phyloP scores from a whole-genome alignment of 2,113 vertebrate genomes.

The Polypterus bichir region DNA sequence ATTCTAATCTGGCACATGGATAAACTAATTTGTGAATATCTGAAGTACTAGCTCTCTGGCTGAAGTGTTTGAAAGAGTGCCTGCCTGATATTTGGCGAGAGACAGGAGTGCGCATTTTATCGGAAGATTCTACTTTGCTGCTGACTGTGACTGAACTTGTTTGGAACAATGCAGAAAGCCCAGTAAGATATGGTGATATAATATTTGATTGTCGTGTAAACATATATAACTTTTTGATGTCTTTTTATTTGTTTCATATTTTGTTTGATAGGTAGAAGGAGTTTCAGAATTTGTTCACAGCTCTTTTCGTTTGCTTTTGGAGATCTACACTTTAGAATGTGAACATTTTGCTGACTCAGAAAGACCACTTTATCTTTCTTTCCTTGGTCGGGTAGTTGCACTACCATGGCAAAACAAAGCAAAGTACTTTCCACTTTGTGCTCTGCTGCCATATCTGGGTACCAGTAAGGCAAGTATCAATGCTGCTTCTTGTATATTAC shows the following conservation, averaged over 20 bases:
- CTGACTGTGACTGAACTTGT: conserved; percentile 45
- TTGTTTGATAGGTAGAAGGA: conserved; percentile 54
- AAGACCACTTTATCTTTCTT: conserved; percentile 39
- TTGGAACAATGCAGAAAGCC: conserved; percentile 70
- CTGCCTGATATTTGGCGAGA: conserved; percentile 44
- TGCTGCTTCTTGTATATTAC: no score
- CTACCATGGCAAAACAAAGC: conserved; percentile 70
- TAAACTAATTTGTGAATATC: conserved; percentile 3
- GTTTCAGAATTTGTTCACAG: conserved; percentile 53
- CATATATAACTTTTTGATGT: neutral
- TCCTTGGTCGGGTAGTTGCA: conserved; percentile 45
- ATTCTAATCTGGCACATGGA: no score
- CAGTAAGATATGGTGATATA: conserved; percentile 42
- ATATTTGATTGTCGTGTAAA: neutral
- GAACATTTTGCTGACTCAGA: conserved; percentile 39
- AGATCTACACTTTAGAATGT: conserved; percentile 61
- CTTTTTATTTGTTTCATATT: neutral
- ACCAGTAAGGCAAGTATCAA: conserved; percentile 48
- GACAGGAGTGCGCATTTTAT: conserved; percentile 33
- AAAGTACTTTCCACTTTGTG: conserved; percentile 58
- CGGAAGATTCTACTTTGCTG: conserved; percentile 28
- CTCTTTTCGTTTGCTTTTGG: conserved; percentile 56
- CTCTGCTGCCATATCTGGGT: conserved; percentile 59
- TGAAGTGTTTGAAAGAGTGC: conserved; percentile 54
- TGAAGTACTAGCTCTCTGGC: conserved; percentile 65